phyloP scores from a whole-genome alignment of 2,888 invertebrate genomes.

The Apamea monoglypha region DNA sequence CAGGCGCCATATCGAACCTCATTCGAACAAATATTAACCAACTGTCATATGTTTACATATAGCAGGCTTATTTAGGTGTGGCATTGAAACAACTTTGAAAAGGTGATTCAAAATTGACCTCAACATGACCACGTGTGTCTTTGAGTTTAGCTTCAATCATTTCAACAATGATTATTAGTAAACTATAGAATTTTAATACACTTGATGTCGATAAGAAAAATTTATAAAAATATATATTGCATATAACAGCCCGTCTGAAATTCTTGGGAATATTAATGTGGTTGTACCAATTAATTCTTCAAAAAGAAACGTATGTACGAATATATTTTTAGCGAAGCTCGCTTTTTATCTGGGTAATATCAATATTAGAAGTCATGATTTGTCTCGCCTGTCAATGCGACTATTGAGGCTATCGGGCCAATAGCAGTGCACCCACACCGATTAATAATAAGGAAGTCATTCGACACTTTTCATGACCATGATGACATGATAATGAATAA shows the following conservation, averaged over 20 bases:
- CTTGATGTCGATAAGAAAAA: background rate
- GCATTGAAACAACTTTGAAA: slow-evolving; percentile 65
- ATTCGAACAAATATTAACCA: slow-evolving; percentile 77
- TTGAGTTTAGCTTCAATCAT: slow-evolving; percentile 23
- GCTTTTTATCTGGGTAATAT: slow-evolving; percentile 39
- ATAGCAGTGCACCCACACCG: slow-evolving; percentile 50
- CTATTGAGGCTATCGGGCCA: slow-evolving; percentile 59
- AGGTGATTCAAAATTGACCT: slow-evolving; percentile 56
- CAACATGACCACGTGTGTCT: slow-evolving; percentile 1
- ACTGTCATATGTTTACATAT: slow-evolving; percentile 71
- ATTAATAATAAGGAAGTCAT: slow-evolving; percentile 52
- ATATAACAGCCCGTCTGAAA: slow-evolving; percentile 10
- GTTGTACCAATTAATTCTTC: background rate
- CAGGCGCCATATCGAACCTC: slow-evolving; percentile 72
- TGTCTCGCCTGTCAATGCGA: slow-evolving; percentile 43
- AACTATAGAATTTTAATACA: slow-evolving; percentile 12
- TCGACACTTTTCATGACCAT: slow-evolving; percentile 34
- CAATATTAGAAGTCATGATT: slow-evolving; percentile 48
- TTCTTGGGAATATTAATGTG: background rate
- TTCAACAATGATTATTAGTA: slow-evolving; percentile 16
- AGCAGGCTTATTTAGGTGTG: slow-evolving; percentile 63
- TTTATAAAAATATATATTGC: no score
- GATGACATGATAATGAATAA: slow-evolving; percentile 27
- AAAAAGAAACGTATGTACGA: background rate
- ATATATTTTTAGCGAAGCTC: slow-evolving; percentile 18